Evolutionary conservation across 2,888 invertebrate genomes (phyloP), one percentile per base, ranked within the genome.

Genomic region (Xestia xanthographa): DNA sequence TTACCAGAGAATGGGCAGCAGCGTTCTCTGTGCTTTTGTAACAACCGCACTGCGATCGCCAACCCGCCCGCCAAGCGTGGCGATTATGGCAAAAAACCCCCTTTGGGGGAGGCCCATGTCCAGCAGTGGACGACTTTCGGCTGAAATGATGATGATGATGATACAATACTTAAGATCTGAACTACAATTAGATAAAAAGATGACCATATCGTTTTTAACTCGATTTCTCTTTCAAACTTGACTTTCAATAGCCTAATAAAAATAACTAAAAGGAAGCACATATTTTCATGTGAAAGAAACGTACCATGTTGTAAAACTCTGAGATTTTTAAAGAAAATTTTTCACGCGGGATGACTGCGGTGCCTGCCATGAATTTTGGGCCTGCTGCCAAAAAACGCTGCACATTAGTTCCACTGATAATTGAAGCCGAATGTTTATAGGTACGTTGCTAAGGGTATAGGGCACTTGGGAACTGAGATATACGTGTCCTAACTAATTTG

Each of bases 311-410:
- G 83, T 82, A 71, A 62, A 73, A 66, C 26, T 68, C 83, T 56
- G 73, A 85, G 83, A 85, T 83, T 83, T 82, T 83, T 66, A 77
- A 82, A 83, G 63, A 56, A 71, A 56, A 66, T 66, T 73, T 85
- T 83, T 82, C 65, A 73, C 72, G 56, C 72, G 29, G 29, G 20
- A 68, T 75, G 66, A 65, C 62, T 82, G 72, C 67, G 66, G 82
- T 60, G 68, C 69, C 84, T 72, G 78, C 78, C 83, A 67, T 72
- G 85, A 82, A 78, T 79, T 83, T 79, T 79, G 83, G 83, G 79
- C 63, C 26, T 26, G 53, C 41, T 83, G 86, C 83, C 83, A 83
- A 86, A 86, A 79, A 72, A 82, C 41, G 43, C 70, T 71, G 62
- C 79, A 72, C 70, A 83, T 82, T 83, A 83, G 70, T 71, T 68